Evolutionary conservation across 1,140 invertebrate species (phyloP), one percentile per base, ranked within the genome.

Genomic region (Brachionus calyciflorus): DNA sequence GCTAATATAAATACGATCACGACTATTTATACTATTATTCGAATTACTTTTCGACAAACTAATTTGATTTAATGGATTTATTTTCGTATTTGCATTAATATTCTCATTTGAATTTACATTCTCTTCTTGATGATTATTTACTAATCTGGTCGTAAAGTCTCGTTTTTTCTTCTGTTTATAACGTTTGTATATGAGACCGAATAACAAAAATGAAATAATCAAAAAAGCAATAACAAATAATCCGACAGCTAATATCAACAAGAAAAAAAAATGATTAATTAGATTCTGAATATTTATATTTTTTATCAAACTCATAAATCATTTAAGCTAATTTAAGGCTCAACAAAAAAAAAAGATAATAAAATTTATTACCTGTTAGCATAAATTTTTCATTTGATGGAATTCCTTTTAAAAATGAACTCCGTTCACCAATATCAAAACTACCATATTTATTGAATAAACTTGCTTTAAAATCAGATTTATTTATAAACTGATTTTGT

Each of bases 181-280:
- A 3, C 60, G 60, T 21, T 65, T 65, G 40, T 65, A 65, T 41
- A 65, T 44, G 9, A 65, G n/a, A 65, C 60, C 60, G 37, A 65
- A 65, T 26, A 44, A 37, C 10, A 65, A 9, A 10, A 65, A 24
- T 6, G 2, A 65, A 10, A 65, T 24, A 44, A 65, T 44, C 9
- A 65, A 44, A 10, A 44, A 44, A 19, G 30, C 60, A 5, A 65
- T 5, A 65, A 65, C 60, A 65, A 46, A 37, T 65, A 41, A 21
- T 65, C 60, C 60, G 6, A 65, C 21, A 44, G 24, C 60, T 65
- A 44, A 44, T 44, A 26, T 19, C 2, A 19, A 6, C 0, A 37
- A 44, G 3, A 9, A 3, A 40, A 41, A 40, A 63, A 40, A n/a
- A 41, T 37, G 33, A 37, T 37, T 37, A 37, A 37, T 37, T 3